These are phyloP conservation scores for Tigriopus californicus DNA, from an alignment of 2,888 invertebrate species.

Conservation along the genomic window DNA sequence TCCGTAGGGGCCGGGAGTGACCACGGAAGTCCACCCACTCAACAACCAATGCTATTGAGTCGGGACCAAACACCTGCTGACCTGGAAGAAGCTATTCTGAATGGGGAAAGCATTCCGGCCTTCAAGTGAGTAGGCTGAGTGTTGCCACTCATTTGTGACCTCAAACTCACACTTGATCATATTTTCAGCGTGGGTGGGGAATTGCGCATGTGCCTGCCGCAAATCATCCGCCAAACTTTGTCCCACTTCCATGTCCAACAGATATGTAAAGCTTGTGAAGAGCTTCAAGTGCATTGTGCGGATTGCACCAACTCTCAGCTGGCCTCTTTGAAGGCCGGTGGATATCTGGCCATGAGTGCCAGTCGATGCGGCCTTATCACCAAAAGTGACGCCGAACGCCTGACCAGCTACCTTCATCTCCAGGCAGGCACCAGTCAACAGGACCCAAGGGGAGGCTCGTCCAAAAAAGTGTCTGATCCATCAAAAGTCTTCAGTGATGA, in stretches of 20 bases:
- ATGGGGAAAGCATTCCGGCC: slow-evolving; percentile 80
- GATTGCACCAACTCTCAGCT: slow-evolving; percentile 80
- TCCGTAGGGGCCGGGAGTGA: no score
- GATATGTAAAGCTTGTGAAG: slow-evolving; percentile 45
- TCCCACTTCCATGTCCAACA: slow-evolving; percentile 65
- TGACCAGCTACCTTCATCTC: slow-evolving; percentile 57
- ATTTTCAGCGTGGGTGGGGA: slow-evolving; percentile 63
- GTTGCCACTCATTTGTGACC: no score
- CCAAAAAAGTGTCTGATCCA: neutral
- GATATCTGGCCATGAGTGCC: slow-evolving; percentile 57
- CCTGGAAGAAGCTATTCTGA: slow-evolving; percentile 66
- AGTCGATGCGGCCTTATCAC: slow-evolving; percentile 90
- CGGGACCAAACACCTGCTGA: slow-evolving; percentile 64
- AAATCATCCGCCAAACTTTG: slow-evolving; percentile 79
- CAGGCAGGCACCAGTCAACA: no score
- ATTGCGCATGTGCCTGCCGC: slow-evolving; percentile 80
- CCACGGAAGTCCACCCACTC: no score
- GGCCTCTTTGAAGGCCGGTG: slow-evolving; percentile 67
- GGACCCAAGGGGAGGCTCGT: neutral
- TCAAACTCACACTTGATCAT: no score
- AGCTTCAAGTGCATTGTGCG: slow-evolving; percentile 84
- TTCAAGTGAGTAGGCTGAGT: slow-evolving; percentile 35
- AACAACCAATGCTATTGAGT: slow-evolving; percentile 32
- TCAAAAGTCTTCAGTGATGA: neutral
- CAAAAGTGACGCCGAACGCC: slow-evolving; percentile 87